Evolutionary conservation across 2,888 invertebrate genomes (phyloP).

Genomic region (Amorpha juglandis): DNA sequence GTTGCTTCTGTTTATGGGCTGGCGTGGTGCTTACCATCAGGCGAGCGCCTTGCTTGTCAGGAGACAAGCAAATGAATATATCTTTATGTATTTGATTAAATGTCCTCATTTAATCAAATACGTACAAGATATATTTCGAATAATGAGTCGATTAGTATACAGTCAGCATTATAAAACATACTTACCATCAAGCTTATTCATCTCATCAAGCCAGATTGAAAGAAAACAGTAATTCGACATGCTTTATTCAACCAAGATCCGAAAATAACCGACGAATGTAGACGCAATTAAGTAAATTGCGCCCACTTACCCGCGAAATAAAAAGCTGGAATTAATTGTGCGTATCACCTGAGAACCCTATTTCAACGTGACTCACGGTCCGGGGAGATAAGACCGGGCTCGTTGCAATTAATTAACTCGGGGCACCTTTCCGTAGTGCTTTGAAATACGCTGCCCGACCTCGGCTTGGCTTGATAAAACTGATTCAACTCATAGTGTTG

Average conservation of each 20-base stretch:
- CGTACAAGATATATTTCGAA: too few species aligned
- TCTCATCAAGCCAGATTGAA: background rate
- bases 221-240: background rate
- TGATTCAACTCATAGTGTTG: too few species aligned
- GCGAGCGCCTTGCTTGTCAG: too few species aligned
- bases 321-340: constrained; percentile 41
- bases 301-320: constrained; percentile 21
- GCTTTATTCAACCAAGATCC: background rate
- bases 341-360: constrained; percentile 39
- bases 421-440: constrained; percentile 43
- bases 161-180: too few species aligned
- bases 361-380: constrained; percentile 31
- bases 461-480: too few species aligned
- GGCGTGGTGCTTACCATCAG: too few species aligned
- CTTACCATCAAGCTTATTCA: too few species aligned
- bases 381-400: constrained; percentile 49
- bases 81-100: too few species aligned
- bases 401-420: constrained; percentile 62
- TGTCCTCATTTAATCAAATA: too few species aligned
- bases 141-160: too few species aligned
- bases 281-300: constrained; percentile 14
- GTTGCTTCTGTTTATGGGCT: too few species aligned
- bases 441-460: background rate
- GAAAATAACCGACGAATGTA: background rate
- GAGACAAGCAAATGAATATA: too few species aligned